These are phyloP conservation scores for Galemys pyrenaicus DNA, from an alignment of 2,113 vertebrate species.

Conservation along the genomic window DNA sequence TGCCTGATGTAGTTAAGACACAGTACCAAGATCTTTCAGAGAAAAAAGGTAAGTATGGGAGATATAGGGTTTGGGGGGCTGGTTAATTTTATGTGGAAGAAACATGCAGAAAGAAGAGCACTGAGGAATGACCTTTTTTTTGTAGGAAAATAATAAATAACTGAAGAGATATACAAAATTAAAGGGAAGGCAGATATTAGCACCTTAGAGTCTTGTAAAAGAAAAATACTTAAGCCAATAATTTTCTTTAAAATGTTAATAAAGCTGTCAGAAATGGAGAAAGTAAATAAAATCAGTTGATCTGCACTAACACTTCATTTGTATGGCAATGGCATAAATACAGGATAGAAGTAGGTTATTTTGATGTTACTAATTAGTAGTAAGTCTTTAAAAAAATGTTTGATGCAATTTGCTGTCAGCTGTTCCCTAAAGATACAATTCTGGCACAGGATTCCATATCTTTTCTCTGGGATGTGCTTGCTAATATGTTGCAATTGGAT, in stretches of 20 bases:
- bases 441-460: background rate
- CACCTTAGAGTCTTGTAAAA: background rate
- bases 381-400: conserved; percentile 21
- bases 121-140: background rate
- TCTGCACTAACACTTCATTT: background rate
- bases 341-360: background rate
- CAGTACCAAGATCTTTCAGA: background rate
- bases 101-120: background rate
- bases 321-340: background rate
- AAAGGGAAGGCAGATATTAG: background rate
- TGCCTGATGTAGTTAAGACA: fast-evolving
- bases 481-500: conserved; percentile 33
- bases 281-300: background rate
- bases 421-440: conserved; percentile 43
- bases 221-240: background rate
- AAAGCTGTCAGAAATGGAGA: background rate
- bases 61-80: background rate
- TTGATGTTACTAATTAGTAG: conserved; percentile 44
- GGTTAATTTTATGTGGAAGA: background rate
- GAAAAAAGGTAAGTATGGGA: background rate
- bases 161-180: background rate
- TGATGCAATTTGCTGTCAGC: background rate
- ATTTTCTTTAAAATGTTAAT: background rate
- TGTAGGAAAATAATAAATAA: background rate
- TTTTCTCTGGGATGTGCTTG: conserved; percentile 41